These are phyloP conservation scores for Verasper variegatus DNA, from an alignment of 2,113 vertebrate species.

Conservation along the genomic window DNA sequence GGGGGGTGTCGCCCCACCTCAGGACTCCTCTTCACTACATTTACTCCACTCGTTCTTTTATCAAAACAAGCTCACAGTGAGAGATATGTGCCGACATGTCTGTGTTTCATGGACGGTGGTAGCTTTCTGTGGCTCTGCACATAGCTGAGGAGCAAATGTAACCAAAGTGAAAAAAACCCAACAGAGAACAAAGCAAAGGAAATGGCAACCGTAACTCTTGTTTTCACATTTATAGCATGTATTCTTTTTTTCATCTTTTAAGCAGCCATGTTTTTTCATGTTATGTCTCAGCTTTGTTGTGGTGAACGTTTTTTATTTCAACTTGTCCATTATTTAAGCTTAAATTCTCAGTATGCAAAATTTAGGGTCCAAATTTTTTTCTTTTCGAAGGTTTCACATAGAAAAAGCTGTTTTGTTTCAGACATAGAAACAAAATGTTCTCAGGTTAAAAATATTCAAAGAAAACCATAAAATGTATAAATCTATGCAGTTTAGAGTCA, in stretches of 20 bases:
- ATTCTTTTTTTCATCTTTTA: constrained; percentile 31
- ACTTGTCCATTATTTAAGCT: constrained; percentile 37
- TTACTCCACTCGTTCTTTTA: neutral
- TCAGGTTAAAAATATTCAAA: neutral
- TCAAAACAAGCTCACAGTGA: neutral
- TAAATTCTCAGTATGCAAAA: constrained; percentile 15
- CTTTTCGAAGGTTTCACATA: constrained; percentile 19
- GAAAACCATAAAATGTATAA: neutral
- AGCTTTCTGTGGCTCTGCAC: neutral
- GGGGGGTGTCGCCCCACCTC: neutral
- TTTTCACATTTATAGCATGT: constrained; percentile 32
- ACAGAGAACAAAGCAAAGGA: constrained; percentile 54
- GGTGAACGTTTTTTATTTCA: constrained; percentile 16
- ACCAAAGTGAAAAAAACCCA: constrained; percentile 6
- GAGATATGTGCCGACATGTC: neutral
- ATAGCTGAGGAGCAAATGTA: constrained; percentile 6
- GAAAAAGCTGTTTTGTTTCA: neutral
- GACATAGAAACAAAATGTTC: neutral
- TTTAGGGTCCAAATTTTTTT: neutral
- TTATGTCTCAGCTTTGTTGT: constrained; percentile 41
- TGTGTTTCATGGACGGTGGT: neutral
- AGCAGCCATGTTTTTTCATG: constrained; percentile 4
- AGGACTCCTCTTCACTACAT: too few relatives aligned
- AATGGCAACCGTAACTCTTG: constrained; percentile 19
- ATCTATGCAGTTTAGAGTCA: neutral